phyloP scores from a whole-genome alignment of 2,113 vertebrate species.

The Indicator indicator region DNA sequence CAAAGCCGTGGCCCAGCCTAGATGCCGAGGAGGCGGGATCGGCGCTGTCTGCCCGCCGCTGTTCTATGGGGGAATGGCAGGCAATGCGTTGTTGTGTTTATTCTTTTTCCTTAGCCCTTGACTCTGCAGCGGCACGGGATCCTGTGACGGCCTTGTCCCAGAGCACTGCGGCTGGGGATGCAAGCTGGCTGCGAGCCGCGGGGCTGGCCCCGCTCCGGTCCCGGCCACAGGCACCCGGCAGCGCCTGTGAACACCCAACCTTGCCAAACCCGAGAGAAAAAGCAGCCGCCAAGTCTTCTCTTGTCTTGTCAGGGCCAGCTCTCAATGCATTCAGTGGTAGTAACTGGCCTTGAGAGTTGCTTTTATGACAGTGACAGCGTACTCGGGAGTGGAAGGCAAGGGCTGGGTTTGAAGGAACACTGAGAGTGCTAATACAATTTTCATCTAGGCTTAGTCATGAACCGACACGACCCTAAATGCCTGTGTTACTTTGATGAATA shows the following conservation, averaged over 20 bases:
- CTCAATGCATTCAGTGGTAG: not conserved
- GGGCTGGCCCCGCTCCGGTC: accelerated
- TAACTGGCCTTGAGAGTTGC: not conserved
- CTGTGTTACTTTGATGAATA: too few species aligned
- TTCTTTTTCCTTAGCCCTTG: accelerated
- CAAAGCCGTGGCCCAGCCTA: not conserved
- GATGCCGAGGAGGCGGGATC: not conserved
- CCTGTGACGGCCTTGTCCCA: too few species aligned
- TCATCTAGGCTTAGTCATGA: not conserved
- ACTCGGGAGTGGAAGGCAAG: too few species aligned
- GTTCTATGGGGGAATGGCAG: not conserved
- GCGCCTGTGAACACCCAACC: accelerated
- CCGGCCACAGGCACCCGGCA: accelerated
- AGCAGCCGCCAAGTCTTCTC: not conserved
- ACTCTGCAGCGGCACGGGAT: not conserved
- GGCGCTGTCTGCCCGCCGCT: too few species aligned
- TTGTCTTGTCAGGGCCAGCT: too few species aligned
- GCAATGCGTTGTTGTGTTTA: accelerated
- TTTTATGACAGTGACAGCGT: accelerated
- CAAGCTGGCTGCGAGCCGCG: not conserved
- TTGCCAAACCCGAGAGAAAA: not conserved
- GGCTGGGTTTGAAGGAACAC: not conserved
- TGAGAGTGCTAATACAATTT: not conserved
- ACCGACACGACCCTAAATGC: accelerated
- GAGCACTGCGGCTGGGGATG: not conserved